Base-by-base conservation (phyloP, 2,113 vertebrate species). In the Neolamprologus brichardi region DNA sequence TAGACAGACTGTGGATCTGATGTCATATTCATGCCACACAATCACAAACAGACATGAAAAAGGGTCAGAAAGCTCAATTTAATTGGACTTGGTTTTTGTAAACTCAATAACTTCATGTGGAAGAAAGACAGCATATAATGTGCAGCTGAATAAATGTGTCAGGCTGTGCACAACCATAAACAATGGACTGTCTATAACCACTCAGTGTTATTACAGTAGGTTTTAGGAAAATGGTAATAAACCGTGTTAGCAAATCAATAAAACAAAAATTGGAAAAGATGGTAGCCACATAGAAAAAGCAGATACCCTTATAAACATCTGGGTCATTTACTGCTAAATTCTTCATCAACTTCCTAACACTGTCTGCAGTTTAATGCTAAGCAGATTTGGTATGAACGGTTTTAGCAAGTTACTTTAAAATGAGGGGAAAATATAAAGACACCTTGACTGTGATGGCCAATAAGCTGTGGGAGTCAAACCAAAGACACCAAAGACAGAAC, bases 101-200 rank as follows among this genome's bases (percentile, higher is more conserved):
- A 75, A 62, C 9, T 34, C 17, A 34, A 30, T 14, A 54, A 41
- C 15, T 54, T 39, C 8, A 23, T 32, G 44, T 81, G 54, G 44
- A 64, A 78, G 54, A 23, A 67, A 67, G 6, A 28, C 12, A 13
- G 85, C 18, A 64, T 46, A 84, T 60, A 84, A 52, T 83, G 70
- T 75, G 44, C 79, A 67, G 25, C 28, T 70, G 25, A 75, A 75
- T 30, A 49, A 11, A 30, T 5, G 25, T 30, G 0, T 46, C 41
- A 79, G 34, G 6, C 23, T 25, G 0, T 25, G 28, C 30, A 49
- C n/a, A 75, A n/a, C 39, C 17, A 56, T 9, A 28, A 83, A 32
- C 7, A 28, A 54, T 32, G 3, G 17, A 46, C 20, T 56, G 46
- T 44, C 12, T 30, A 10, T n/a, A 46, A 60, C 41, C 23, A 81